phyloP scores from a whole-genome alignment of 2,888 invertebrate genomes.

The Chorisops tibialis region DNA sequence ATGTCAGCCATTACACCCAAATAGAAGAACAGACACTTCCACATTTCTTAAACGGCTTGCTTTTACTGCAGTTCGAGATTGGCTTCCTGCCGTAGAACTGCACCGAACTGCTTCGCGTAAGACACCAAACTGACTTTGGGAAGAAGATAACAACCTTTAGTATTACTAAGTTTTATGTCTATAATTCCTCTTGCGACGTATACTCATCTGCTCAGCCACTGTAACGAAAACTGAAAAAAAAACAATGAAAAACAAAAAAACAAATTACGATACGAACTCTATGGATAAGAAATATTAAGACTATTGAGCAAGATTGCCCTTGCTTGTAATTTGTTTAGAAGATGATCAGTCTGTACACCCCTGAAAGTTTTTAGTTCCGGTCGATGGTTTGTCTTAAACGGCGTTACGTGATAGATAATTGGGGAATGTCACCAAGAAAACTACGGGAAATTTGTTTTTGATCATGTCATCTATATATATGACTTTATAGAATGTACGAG shows the following conservation, averaged over 20 bases:
- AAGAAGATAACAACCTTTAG: not conserved
- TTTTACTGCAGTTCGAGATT: not conserved
- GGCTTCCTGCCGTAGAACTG: not conserved
- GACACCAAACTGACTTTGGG: slow-evolving; percentile 10
- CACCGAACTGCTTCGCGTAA: slow-evolving; percentile 1
- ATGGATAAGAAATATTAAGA: slow-evolving; percentile 17
- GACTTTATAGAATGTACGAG: no score
- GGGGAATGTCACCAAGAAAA: not conserved
- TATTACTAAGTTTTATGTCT: slow-evolving; percentile 3
- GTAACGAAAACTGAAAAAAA: slow-evolving; percentile 21
- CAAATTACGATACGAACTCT: slow-evolving; percentile 7
- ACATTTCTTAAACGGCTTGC: not conserved
- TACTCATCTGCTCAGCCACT: slow-evolving; percentile 27
- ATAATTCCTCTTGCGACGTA: slow-evolving; percentile 12
- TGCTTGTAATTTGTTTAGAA: not conserved
- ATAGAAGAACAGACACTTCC: not conserved
- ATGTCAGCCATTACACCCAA: not conserved
- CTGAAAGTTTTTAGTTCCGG: slow-evolving; percentile 27
- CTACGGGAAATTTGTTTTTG: no score
- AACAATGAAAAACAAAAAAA: not conserved
- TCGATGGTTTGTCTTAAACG: slow-evolving; percentile 20
- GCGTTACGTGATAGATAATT: slow-evolving; percentile 21
- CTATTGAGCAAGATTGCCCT: slow-evolving; percentile 13
- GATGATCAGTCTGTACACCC: slow-evolving; percentile 2
- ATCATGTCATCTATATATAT: no score